phyloP scores from a whole-genome alignment of 2,113 vertebrate genomes.

The Leucopsar rothschildi region DNA sequence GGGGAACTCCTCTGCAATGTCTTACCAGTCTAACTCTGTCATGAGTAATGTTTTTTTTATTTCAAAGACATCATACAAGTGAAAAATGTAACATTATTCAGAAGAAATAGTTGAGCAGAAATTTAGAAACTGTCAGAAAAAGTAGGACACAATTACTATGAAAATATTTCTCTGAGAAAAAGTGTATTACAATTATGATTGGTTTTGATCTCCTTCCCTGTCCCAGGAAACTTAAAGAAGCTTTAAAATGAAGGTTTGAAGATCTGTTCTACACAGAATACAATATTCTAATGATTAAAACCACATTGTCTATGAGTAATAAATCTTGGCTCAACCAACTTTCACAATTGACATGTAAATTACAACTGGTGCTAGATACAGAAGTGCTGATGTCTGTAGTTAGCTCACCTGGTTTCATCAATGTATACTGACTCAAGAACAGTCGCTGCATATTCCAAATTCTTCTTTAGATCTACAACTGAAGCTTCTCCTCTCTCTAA shows the following conservation, averaged over 20 bases:
- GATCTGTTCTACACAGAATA: background rate
- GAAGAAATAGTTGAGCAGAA: background rate
- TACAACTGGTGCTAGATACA: background rate
- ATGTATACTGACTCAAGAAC: constrained; percentile 97
- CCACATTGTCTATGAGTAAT: background rate
- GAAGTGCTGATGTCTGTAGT: background rate
- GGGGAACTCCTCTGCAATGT: background rate
- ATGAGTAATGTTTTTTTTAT: background rate
- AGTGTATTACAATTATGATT: background rate
- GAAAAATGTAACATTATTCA: background rate
- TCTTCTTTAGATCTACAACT: constrained; percentile 94
- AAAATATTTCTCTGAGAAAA: background rate
- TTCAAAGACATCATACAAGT: background rate
- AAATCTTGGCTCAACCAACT: background rate
- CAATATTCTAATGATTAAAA: background rate
- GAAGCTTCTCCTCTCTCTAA: constrained; percentile 95
- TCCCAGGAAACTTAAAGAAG: background rate
- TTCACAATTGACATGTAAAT: background rate
- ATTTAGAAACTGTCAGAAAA: background rate
- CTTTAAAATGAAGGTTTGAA: background rate
- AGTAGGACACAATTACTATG: background rate
- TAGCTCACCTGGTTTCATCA: constrained; percentile 90
- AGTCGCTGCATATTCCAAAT: constrained; percentile 93
- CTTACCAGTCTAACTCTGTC: background rate
- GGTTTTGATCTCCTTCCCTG: background rate